Percentiles rank a stretch among this genome's conserved stretches.
phyloP scores from a whole-genome alignment of 1,140 invertebrate species.

The Drosophila rhopaloa region DNA sequence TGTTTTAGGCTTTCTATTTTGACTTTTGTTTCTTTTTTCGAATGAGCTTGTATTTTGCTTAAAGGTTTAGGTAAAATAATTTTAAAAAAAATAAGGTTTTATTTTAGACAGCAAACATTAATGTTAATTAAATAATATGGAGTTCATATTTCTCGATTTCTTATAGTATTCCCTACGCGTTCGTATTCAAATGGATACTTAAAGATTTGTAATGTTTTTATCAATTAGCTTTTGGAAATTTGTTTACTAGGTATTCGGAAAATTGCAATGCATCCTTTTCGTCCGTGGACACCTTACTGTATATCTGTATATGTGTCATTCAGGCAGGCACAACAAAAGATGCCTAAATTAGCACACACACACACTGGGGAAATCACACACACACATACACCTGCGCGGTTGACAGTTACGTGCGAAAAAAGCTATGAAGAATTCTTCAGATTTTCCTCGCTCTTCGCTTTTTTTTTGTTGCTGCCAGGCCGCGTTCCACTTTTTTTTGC shows the following conservation, averaged over 20 bases:
- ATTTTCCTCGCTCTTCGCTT: constrained; percentile 43
- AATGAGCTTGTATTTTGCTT: too few relatives aligned
- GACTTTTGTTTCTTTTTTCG: too few relatives aligned
- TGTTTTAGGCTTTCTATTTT: not conserved
- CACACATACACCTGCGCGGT: constrained; percentile 16
- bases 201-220: not conserved
- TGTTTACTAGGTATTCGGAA: not conserved
- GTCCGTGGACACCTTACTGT: not conserved
- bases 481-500: constrained; percentile 64
- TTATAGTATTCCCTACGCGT: too few relatives aligned
- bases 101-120: too few relatives aligned
- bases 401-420: constrained; percentile 62
- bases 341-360: constrained; percentile 72
- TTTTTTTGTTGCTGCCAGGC: constrained; percentile 17
- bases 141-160: too few relatives aligned
- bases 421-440: constrained; percentile 52
- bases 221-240: not conserved
- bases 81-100: too few relatives aligned
- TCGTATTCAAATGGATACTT: too few relatives aligned
- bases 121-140: too few relatives aligned
- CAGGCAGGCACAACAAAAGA: constrained; percentile 63
- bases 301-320: constrained; percentile 45
- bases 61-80: too few relatives aligned
- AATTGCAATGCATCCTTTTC: not conserved
- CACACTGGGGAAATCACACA: constrained; percentile 20